Conservation (phyloP, 2,888 invertebrate species). For the Heliconius erato region DNA sequence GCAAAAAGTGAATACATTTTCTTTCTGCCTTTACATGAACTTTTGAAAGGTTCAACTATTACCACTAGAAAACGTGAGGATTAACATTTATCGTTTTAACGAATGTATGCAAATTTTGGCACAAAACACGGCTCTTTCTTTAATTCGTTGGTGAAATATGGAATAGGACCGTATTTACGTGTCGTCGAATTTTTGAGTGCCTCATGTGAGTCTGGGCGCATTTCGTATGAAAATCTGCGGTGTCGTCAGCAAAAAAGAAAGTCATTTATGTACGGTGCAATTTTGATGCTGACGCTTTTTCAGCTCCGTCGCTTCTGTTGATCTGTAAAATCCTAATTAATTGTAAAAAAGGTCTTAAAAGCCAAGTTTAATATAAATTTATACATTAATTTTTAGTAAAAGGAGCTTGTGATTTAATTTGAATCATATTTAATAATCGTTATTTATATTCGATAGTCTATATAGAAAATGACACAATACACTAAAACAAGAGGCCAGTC, state of each 20-base stretch:
- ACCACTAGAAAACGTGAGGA: background rate
- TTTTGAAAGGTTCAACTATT: background rate
- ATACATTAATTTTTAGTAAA: background rate
- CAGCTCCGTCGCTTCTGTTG: conserved; percentile 38
- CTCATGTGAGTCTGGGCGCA: conserved; percentile 70
- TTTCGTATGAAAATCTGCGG: conserved; percentile 75
- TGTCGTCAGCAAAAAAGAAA: conserved; percentile 71
- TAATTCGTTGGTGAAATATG: conserved; percentile 53
- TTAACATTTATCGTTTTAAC: conserved; percentile 14
- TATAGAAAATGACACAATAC: background rate
- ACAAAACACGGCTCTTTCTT: conserved; percentile 39
- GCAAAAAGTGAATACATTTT: background rate
- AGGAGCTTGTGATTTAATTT: background rate
- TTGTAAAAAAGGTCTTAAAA: background rate
- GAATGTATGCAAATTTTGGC: conserved; percentile 23
- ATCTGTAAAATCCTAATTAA: conserved; percentile 24
- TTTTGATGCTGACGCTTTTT: conserved; percentile 47
- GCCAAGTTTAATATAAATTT: background rate
- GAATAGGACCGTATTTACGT: conserved; percentile 64
- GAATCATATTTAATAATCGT: background rate
- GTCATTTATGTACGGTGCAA: conserved; percentile 53
- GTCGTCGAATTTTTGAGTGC: conserved; percentile 80
- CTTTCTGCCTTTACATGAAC: background rate
- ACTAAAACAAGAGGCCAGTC: too few species aligned
- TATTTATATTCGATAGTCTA: background rate